Percentiles rank a stretch among this genome's conserved stretches.
These are phyloP conservation scores for Ivindomyrus marchei DNA, from an alignment of 2,113 vertebrate genomes.

Conservation along the genomic window DNA sequence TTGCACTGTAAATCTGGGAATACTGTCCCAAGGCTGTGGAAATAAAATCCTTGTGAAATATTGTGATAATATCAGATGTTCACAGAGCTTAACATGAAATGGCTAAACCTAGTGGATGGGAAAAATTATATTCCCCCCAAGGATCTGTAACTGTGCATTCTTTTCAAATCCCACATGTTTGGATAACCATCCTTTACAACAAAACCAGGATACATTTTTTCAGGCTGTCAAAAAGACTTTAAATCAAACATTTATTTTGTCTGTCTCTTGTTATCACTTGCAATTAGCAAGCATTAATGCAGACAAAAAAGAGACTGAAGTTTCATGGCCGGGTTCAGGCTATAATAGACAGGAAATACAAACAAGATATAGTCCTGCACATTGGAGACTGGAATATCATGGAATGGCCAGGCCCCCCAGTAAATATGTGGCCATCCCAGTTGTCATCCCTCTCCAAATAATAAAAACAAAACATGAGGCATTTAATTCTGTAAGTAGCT, in stretches of 20 bases:
- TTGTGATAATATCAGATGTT: constrained; percentile 1
- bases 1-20: neutral
- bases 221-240: neutral
- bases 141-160: neutral
- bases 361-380: neutral
- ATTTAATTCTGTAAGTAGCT: neutral
- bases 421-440: neutral
- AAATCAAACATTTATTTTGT: neutral
- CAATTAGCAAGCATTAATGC: neutral
- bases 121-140: constrained; percentile 2
- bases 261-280: neutral
- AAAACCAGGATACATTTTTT: neutral
- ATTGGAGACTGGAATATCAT: neutral
- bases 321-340: neutral
- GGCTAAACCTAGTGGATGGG: constrained; percentile 3
- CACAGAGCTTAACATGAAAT: neutral
- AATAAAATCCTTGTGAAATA: constrained; percentile 5
- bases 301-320: neutral
- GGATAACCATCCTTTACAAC: neutral
- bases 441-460: neutral
- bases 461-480: neutral
- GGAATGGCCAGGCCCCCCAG: neutral
- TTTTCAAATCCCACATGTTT: constrained; percentile 11
- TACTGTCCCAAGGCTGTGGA: neutral
- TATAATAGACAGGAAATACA: neutral